Evolutionary conservation across 2,797 vertebrate genomes (phyloP).

Genomic region (Sebastes matsubarae): DNA sequence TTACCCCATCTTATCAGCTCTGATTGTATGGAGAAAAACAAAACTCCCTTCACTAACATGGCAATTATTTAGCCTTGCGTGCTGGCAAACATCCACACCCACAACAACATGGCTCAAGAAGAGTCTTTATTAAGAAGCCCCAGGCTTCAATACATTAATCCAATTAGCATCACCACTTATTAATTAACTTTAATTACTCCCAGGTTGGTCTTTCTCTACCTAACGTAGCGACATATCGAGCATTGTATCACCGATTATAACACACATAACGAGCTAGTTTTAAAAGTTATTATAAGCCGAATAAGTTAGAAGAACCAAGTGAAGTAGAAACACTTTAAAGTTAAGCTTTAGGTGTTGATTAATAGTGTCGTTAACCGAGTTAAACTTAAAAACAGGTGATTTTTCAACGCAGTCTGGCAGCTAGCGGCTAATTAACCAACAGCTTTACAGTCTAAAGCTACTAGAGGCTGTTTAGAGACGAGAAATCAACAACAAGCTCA

Average conservation of each 20-base stretch:
- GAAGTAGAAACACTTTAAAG: fast-evolving
- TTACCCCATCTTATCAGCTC: neutral
- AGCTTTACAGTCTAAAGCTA: neutral
- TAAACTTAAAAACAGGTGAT: neutral
- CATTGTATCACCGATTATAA: fast-evolving
- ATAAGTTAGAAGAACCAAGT: fast-evolving
- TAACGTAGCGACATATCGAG: neutral
- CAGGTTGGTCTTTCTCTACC: fast-evolving
- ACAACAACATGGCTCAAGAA: neutral
- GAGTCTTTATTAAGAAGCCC: neutral
- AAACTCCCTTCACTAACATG: neutral
- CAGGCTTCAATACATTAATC: neutral
- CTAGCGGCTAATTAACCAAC: neutral
- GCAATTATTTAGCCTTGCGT: neutral
- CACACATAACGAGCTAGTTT: neutral
- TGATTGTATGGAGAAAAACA: neutral
- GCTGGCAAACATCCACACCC: neutral
- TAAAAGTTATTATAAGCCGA: neutral
- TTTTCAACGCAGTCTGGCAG: neutral
- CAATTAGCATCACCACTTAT: neutral
- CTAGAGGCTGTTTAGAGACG: neutral
- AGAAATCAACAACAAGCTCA: slow-evolving; percentile 21
- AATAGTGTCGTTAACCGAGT: fast-evolving
- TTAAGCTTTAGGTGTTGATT: fast-evolving
- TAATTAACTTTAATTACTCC: neutral